Evolutionary conservation across 2,113 vertebrate species (phyloP), one percentile per base, ranked within the genome.

Genomic region (Zapornia atra): DNA sequence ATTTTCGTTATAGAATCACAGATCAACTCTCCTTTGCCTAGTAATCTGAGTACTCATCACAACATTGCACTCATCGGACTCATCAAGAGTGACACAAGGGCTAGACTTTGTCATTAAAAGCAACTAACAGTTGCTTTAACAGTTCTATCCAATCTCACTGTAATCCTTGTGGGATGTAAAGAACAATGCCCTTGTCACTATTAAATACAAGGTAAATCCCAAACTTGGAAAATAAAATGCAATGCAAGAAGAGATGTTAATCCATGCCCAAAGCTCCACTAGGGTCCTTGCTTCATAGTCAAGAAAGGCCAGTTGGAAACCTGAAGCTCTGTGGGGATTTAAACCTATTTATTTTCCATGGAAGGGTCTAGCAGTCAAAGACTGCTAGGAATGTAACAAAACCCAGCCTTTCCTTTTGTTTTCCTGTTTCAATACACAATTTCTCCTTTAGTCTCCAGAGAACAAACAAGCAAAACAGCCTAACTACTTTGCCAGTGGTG

Each of bases 111-210:
- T 89, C 44, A 44, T 73, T 78, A 70, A 56, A 83, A 81, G 19
- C 8, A 16, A 34, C 13, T 48, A 38, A 18, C 2, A 34, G 7
- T 21, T 80, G 12, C 15, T 91, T 40, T 70, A 61, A 36, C 14
- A 29, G 5, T 66, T 84, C 28, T 78, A 28, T 31, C 26, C 12
- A 4, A 89, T 75, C 33, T 84, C 33, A 51, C 40, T 38, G 9
- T 17, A 65, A 50, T 46, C 19, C 15, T 88, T 20, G 31, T 28
- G 59, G 16, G 38, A 24, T 21, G 12, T 33, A 76, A 83, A 81
- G 12, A 86, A 6, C 12, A 40, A 54, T 12, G 2, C 4, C 15
- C 2, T 66, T 2, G 2, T 26, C 9, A 2, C 14, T 88, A 11
- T 59, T 42, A 86, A 82, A 22, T 34, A 56, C 11, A 73, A 81